These are phyloP conservation scores for Crocuta crocuta DNA, from an alignment of 2,113 vertebrate genomes.

Conservation along the genomic window DNA sequence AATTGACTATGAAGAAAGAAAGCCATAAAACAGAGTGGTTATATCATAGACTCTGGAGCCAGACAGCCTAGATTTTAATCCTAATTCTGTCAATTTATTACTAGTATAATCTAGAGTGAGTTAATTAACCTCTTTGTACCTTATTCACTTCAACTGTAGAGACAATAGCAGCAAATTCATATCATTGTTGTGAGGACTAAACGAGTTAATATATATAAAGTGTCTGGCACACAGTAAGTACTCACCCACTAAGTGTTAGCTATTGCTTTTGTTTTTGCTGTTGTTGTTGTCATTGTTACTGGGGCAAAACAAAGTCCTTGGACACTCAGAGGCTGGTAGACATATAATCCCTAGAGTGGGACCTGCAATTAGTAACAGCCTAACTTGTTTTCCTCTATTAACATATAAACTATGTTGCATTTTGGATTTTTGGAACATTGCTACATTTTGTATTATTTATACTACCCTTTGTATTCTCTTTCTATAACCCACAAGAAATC, in stretches of 20 bases:
- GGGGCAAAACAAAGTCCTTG: not conserved
- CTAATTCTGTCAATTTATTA: not conserved
- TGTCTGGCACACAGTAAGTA: not conserved
- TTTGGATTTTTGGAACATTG: not conserved
- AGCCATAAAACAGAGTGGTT: not conserved
- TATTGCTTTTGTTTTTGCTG: not conserved
- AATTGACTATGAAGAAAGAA: not conserved
- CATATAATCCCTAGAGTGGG: not conserved
- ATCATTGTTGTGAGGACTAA: not conserved
- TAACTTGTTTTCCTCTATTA: not conserved
- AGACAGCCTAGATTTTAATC: not conserved
- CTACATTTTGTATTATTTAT: not conserved
- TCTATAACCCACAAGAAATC: not conserved
- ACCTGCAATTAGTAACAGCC: not conserved
- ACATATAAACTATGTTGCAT: not conserved
- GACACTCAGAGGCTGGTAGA: not conserved
- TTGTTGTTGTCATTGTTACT: not conserved
- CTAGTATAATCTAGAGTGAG: not conserved
- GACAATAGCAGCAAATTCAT: not conserved
- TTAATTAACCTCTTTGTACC: not conserved
- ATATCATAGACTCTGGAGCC: not conserved
- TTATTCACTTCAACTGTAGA: not conserved
- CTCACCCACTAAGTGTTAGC: not conserved
- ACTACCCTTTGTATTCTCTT: not conserved
- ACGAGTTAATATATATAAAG: not conserved